phyloP scores from a whole-genome alignment of 2,797 vertebrate species.

The Rhodeus uyekii region DNA sequence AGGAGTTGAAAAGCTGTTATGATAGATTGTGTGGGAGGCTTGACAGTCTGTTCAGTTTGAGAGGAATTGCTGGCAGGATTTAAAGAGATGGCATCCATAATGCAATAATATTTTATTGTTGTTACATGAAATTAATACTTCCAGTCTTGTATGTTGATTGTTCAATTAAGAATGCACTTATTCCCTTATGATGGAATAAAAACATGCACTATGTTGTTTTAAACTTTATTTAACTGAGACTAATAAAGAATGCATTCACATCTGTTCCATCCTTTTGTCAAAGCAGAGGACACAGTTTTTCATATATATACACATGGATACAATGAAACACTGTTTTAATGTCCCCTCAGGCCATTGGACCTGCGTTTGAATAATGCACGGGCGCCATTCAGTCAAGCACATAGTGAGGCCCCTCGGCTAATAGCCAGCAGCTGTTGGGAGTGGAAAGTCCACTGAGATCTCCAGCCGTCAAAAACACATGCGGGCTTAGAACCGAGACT shows the following conservation, averaged over 20 bases:
- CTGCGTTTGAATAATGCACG: conserved; percentile 65
- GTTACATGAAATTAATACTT: neutral
- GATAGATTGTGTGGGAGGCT: conserved; percentile 40
- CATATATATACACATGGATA: neutral
- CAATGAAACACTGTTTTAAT: conserved; percentile 46
- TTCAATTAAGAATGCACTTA: neutral
- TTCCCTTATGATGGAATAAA: neutral
- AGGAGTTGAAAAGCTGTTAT: conserved; percentile 40
- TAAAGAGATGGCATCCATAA: conserved; percentile 29
- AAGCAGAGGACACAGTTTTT: conserved; percentile 9
- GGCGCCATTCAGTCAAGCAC: conserved; percentile 66
- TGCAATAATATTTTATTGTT: conserved; percentile 27
- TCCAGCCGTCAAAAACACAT: conserved; percentile 61
- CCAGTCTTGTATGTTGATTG: neutral
- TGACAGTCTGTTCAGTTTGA: conserved; percentile 46
- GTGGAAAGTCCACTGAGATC: conserved; percentile 70
- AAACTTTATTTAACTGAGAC: neutral
- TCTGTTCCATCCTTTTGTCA: conserved; percentile 21
- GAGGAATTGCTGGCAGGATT: conserved; percentile 34
- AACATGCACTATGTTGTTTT: conserved; percentile 19
- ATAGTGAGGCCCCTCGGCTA: conserved; percentile 66
- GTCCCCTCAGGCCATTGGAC: conserved; percentile 59
- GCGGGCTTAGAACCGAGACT: conserved; percentile 65
- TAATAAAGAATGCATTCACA: conserved; percentile 19
- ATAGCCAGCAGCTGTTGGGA: conserved; percentile 78